Conservation (phyloP, 1,140 invertebrate species). For the Tetragnatha versicolor region DNA sequence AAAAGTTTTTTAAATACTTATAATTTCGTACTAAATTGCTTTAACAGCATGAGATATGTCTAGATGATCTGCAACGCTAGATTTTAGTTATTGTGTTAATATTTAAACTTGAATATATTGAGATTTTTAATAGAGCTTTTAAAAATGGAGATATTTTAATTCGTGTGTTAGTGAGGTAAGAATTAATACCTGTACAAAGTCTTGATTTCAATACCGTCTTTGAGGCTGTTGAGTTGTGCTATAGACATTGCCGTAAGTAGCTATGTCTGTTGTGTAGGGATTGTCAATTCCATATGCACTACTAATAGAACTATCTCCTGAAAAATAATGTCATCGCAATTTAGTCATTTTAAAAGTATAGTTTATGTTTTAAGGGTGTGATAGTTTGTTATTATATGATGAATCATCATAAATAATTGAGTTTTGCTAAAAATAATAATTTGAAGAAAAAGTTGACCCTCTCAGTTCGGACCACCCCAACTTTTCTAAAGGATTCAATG, state of each 20-base stretch:
- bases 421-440: not conserved
- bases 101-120: too few species aligned
- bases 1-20: too few species aligned
- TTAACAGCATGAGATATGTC: too few species aligned
- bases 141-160: not conserved
- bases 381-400: not conserved
- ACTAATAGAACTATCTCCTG: conserved; percentile 31
- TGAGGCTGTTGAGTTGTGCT: conserved; percentile 13
- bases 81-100: too few species aligned
- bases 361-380: not conserved
- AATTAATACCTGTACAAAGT: not conserved
- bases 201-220: conserved; percentile 20
- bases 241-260: conserved; percentile 24
- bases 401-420: not conserved
- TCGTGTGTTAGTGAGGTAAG: not conserved
- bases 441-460: not conserved
- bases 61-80: too few species aligned
- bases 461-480: not conserved
- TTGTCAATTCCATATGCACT: conserved; percentile 40
- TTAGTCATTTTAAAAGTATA: not conserved
- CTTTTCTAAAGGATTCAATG: not conserved
- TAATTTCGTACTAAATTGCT: too few species aligned
- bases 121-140: not conserved
- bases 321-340: not conserved
- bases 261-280: conserved; percentile 21